These are phyloP conservation scores for Campoletis sonorensis DNA, from an alignment of 1,140 invertebrate genomes.

Conservation along the genomic window DNA sequence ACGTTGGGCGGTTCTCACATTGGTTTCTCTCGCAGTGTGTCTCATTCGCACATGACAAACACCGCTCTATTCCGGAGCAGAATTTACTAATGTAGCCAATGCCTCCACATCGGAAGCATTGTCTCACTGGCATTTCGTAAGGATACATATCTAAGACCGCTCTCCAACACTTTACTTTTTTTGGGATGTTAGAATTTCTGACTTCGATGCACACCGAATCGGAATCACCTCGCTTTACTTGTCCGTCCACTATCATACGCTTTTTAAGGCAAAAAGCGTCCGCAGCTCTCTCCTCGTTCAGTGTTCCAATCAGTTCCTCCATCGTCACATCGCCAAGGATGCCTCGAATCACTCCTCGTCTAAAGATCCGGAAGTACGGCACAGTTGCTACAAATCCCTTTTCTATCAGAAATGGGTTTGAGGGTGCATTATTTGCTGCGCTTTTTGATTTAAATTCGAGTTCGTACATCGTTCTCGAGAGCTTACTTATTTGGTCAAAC, in stretches of 20 bases:
- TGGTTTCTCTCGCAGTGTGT: not conserved
- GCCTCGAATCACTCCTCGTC: slow-evolving; percentile 11
- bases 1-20: not conserved
- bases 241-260: not conserved
- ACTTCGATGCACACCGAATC: not conserved
- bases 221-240: not conserved
- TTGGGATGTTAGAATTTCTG: not conserved
- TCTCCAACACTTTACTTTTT: not conserved
- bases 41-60: not conserved
- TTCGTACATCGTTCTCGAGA: not conserved
- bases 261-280: not conserved
- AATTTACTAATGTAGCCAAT: slow-evolving; percentile 16
- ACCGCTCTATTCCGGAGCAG: not conserved
- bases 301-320: slow-evolving; percentile 6
- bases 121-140: not conserved
- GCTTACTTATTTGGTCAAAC: not conserved
- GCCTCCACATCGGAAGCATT: slow-evolving; percentile 4
- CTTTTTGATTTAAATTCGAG: not conserved
- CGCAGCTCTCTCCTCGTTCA: not conserved
- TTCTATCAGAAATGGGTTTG: not conserved
- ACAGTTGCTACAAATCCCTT: not conserved
- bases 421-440: not conserved
- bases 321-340: slow-evolving; percentile 9
- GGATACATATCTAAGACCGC: not conserved
- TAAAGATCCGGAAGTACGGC: not conserved